Conservation (phyloP, 2,797 vertebrate species). For the Premnoplex brunnescens region DNA sequence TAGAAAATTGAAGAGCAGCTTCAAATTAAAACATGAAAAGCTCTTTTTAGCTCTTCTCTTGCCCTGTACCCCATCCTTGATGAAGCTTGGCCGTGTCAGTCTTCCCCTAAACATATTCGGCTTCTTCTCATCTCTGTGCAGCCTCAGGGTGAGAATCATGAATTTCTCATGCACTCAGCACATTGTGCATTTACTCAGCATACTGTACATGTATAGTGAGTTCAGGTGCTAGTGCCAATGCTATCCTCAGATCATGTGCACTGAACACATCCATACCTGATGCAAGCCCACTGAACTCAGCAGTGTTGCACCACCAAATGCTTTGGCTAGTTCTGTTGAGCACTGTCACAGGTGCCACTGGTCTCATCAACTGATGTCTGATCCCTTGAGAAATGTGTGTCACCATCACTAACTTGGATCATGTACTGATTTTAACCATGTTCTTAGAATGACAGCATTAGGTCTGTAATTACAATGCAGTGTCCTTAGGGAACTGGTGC, state of each 20-base stretch:
- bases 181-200: background rate
- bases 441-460: background rate
- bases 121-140: background rate
- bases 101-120: background rate
- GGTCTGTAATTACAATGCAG: background rate
- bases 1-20: background rate
- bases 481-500: background rate
- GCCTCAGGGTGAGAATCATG: background rate
- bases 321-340: background rate
- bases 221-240: background rate
- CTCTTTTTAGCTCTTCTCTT: background rate
- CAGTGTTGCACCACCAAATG: background rate
- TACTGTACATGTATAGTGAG: background rate
- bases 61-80: rapidly evolving
- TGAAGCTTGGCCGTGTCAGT: background rate
- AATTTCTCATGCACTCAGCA: background rate
- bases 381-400: background rate
- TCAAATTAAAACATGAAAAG: background rate
- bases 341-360: background rate
- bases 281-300: background rate
- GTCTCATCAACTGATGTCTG: background rate
- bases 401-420: background rate
- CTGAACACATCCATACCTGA: background rate
- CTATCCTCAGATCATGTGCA: background rate
- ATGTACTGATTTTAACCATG: background rate